phyloP scores from a whole-genome alignment of 2,113 vertebrate species.

The Spea bombifrons region DNA sequence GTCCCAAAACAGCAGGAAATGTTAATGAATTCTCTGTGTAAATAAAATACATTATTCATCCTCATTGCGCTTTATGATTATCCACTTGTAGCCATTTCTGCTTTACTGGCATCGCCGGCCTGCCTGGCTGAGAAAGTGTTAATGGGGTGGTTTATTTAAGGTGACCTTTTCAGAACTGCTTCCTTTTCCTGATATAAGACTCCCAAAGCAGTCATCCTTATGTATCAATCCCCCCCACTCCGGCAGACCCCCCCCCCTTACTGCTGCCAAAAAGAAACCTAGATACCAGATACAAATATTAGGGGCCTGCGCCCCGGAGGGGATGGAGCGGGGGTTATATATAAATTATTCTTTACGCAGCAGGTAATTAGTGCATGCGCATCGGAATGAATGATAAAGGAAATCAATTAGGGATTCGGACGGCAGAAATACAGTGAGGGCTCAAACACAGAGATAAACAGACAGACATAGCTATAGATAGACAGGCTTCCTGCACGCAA shows the following conservation, averaged over 20 bases:
- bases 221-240: not conserved
- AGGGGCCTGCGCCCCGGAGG: not conserved
- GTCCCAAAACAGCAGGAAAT: too few relatives aligned
- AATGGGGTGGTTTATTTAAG: conserved; percentile 21
- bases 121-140: conserved; percentile 4
- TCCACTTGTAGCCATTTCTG: too few relatives aligned
- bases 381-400: not conserved
- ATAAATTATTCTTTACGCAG: not conserved
- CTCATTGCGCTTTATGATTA: not conserved
- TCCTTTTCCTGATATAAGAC: conserved; percentile 31
- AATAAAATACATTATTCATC: not conserved
- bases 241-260: not conserved
- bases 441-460: too few relatives aligned
- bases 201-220: conserved; percentile 4
- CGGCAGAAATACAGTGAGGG: not conserved
- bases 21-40: too few relatives aligned
- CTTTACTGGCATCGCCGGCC: too few relatives aligned
- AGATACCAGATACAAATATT: conserved; percentile 7
- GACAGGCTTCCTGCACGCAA: too few relatives aligned
- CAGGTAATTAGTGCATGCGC: not conserved
- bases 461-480: too few relatives aligned
- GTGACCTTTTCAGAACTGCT: conserved; percentile 24
- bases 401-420: not conserved
- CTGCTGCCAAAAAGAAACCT: not conserved
- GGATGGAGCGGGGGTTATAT: not conserved